Percentiles rank a stretch among this genome's conserved stretches.
Conservation (phyloP, 2,797 vertebrate genomes). For the Pangasius macronema region DNA sequence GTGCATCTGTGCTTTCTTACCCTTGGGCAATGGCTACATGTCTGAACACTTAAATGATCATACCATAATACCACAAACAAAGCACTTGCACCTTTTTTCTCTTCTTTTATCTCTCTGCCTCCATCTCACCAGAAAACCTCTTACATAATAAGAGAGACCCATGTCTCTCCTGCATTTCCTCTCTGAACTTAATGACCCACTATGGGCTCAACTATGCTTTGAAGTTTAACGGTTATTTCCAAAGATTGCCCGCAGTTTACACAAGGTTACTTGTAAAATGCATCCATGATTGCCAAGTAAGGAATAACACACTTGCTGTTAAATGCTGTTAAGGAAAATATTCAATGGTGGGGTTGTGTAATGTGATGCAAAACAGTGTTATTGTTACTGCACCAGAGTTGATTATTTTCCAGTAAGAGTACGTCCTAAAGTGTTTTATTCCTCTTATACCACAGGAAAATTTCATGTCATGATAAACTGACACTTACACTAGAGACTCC, state of each 20-base stretch:
- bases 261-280: conserved; percentile 22
- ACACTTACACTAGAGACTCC: neutral
- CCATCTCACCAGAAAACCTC: neutral
- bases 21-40: conserved; percentile 39
- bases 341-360: neutral
- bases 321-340: neutral
- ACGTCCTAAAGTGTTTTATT: neutral
- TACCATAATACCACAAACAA: conserved; percentile 3
- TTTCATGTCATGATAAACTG: neutral
- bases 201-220: conserved; percentile 30
- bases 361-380: neutral
- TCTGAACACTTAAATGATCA: conserved; percentile 36
- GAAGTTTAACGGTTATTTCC: conserved; percentile 10
- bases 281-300: neutral
- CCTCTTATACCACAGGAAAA: neutral
- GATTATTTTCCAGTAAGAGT: neutral
- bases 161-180: neutral
- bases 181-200: neutral
- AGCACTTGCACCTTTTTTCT: neutral
- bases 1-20: conserved; percentile 14
- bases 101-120: conserved; percentile 3
- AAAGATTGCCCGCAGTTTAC: conserved; percentile 11
- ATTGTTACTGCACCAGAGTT: neutral
- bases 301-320: neutral
- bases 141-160: neutral